Evolutionary conservation across 2,113 vertebrate species (phyloP), one percentile per base, ranked within the genome.

Genomic region (Terrapene triunguis): DNA sequence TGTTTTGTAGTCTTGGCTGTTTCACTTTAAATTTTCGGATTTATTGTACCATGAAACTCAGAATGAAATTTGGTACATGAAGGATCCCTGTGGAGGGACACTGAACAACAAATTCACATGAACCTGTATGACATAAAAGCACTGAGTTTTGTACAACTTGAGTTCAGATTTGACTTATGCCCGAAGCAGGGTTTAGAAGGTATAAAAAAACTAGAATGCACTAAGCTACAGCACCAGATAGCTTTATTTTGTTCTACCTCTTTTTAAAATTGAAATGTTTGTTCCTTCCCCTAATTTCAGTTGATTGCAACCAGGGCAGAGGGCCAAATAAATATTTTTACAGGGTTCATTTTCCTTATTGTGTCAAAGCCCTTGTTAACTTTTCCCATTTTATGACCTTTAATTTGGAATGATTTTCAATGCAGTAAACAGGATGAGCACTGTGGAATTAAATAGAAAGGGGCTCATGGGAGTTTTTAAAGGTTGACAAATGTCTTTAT

Each of bases 381-480:
- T 35, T 93, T 89, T 78, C 87, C 78, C 25, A 25, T 72, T 25
- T 8, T 80, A 25, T 62, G 62, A 83, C 4, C 44, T 82, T 93
- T 92, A 88, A 87, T 89, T 16, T 87, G 6, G 88, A 94, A 94
- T 81, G 90, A 95, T 94, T 91, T 96, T 91, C 89, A 90, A 72
- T n/a, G 74, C 38, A 81, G 57, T 88, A 92, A 95, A 95, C 62
- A 92, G 4, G 84, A 53, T 55, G 81, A 91, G 8, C 65, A 89
- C 55, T 65, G 88, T 72, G 57, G 79, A 94, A 95, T 94, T 94
- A 91, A 95, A 94, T 87, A 88, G 88, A 72, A 91, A 91, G 6
- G 16, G 65, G 82, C 74, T 90, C 59, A 74, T 44, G 22, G 57
- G 25, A 84, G 19, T 92, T 91, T 87, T 86, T 93, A 93, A 96